Evolutionary conservation across 2,888 invertebrate genomes (phyloP).

Genomic region (Glyphotaelius pellucidus): DNA sequence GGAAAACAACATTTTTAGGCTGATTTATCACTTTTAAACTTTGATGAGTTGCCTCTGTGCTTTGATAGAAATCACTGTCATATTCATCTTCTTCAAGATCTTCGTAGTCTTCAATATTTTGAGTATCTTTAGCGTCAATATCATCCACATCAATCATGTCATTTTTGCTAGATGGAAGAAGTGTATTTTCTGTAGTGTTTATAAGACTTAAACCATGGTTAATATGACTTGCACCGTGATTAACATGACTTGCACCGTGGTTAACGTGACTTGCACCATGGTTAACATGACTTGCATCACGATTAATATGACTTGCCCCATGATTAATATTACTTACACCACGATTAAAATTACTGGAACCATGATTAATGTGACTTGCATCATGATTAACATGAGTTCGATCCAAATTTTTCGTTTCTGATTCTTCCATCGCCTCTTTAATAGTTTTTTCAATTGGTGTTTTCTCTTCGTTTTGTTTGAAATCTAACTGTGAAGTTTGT

Average conservation of each 20-base stretch:
- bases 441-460: conserved; percentile 60
- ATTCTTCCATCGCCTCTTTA: conserved; percentile 69
- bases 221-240: conserved; percentile 68
- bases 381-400: conserved; percentile 70
- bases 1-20: conserved; percentile 72
- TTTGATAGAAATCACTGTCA: conserved; percentile 78
- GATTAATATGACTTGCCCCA: neutral
- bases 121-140: conserved; percentile 71
- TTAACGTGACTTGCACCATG: conserved; percentile 62
- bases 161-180: conserved; percentile 38
- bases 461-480: conserved; percentile 26
- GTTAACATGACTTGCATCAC: conserved; percentile 68
- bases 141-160: conserved; percentile 72
- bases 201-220: conserved; percentile 66
- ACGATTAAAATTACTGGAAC: neutral
- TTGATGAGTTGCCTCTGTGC: conserved; percentile 71
- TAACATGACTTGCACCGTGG: conserved; percentile 67
- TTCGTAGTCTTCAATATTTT: conserved; percentile 72
- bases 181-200: conserved; percentile 16
- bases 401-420: conserved; percentile 69
- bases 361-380: conserved; percentile 68
- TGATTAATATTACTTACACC: conserved; percentile 1
- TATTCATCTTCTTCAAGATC: conserved; percentile 77
- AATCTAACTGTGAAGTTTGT: conserved; percentile 51
- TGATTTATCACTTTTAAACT: conserved; percentile 70